These are phyloP conservation scores for Scaptomyza pallida DNA, from an alignment of 1,140 invertebrate species.

Conservation along the genomic window DNA sequence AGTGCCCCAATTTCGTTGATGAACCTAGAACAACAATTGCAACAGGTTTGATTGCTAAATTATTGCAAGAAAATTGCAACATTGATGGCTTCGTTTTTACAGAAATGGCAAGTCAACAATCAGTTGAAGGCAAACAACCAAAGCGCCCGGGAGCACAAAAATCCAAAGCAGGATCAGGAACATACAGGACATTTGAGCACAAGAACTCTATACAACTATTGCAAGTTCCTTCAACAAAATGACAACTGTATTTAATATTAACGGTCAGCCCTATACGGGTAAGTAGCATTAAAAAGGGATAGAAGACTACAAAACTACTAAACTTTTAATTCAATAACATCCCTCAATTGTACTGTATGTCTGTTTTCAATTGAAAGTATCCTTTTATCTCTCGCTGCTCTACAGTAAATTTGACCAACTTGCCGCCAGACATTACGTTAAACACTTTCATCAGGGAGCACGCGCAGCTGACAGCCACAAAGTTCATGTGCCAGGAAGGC, in stretches of 20 bases:
- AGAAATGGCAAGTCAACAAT: conserved; percentile 15
- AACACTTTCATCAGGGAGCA: conserved; percentile 89
- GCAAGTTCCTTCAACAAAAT: conserved; percentile 24
- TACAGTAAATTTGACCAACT: conserved; percentile 68
- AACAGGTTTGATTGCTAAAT: neutral
- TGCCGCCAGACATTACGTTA: conserved; percentile 86
- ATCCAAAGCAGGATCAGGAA: neutral
- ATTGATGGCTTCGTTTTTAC: conserved; percentile 1
- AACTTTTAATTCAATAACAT: neutral
- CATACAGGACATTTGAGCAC: neutral
- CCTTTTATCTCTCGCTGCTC: neutral
- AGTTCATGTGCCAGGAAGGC: conserved; percentile 92
- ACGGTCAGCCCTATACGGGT: conserved; percentile 83
- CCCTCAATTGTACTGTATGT: too few relatives aligned
- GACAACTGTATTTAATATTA: conserved; percentile 84
- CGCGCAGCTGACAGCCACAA: conserved; percentile 90
- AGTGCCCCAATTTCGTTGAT: conserved; percentile 24
- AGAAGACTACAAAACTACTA: neutral
- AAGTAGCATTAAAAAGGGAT: conserved; percentile 1
- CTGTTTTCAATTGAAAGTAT: neutral
- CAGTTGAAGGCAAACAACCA: conserved; percentile 45
- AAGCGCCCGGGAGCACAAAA: conserved; percentile 3
- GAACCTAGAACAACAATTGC: conserved; percentile 16
- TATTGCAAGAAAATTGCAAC: conserved; percentile 41
- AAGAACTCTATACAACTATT: neutral